Percentiles rank a stretch among this genome's conserved stretches.
These are phyloP conservation scores for Parnassius glacialis DNA, from an alignment of 2,888 invertebrate species.

Conservation along the genomic window DNA sequence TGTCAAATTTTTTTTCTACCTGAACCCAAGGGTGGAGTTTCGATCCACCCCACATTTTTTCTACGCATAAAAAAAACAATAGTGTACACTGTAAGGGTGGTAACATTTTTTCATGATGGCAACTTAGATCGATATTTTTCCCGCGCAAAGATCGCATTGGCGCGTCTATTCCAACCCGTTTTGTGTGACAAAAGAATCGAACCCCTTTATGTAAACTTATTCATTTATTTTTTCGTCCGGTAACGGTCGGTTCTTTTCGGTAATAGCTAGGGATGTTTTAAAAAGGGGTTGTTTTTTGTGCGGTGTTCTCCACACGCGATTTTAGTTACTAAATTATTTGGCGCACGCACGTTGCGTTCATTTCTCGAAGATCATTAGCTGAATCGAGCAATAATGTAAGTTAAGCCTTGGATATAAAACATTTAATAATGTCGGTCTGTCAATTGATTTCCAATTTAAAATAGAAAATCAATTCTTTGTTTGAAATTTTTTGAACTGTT, in stretches of 20 bases:
- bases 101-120: slow-evolving; percentile 60
- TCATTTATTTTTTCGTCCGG: slow-evolving; percentile 69
- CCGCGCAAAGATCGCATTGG: slow-evolving; percentile 62
- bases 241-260: slow-evolving; percentile 77
- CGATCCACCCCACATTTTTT: slow-evolving; percentile 67
- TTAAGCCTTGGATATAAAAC: slow-evolving; percentile 1
- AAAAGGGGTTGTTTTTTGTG: slow-evolving; percentile 68
- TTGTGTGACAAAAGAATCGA: slow-evolving; percentile 55
- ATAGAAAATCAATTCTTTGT: too few species aligned
- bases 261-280: slow-evolving; percentile 68
- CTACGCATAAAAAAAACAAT: slow-evolving; percentile 59
- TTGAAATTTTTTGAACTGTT: too few species aligned
- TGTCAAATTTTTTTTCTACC: slow-evolving; percentile 56
- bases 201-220: slow-evolving; percentile 69
- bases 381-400: slow-evolving; percentile 10
- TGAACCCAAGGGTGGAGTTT: slow-evolving; percentile 62
- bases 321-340: slow-evolving; percentile 60
- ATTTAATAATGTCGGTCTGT: neutral
- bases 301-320: slow-evolving; percentile 65
- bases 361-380: slow-evolving; percentile 12
- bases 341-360: slow-evolving; percentile 53
- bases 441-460: neutral
- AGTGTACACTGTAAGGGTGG: slow-evolving; percentile 57
- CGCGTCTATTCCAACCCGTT: slow-evolving; percentile 50
- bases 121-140: slow-evolving; percentile 68